Evolutionary conservation across 2,113 vertebrate species (phyloP).

Genomic region (Anarrhichthys ocellatus): DNA sequence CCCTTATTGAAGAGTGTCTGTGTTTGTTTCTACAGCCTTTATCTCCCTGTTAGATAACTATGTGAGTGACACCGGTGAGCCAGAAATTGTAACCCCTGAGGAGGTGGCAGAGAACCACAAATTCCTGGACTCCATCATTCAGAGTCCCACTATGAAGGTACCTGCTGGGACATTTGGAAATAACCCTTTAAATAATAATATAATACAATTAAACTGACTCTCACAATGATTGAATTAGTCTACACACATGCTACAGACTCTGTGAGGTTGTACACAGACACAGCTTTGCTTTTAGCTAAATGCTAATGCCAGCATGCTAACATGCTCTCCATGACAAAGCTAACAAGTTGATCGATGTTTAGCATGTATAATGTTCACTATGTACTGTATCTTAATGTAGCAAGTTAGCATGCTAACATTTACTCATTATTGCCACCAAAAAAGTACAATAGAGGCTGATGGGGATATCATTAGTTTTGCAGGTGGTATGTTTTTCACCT

Average conservation of each 20-base stretch:
- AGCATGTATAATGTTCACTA: background rate
- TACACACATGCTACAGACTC: background rate
- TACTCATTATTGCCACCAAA: background rate
- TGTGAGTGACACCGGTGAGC: constrained; percentile 83
- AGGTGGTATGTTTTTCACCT: background rate
- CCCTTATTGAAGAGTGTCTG: background rate
- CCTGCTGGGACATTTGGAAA: background rate
- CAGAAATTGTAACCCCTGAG: constrained; percentile 85
- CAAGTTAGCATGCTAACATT: background rate
- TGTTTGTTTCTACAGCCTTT: constrained; percentile 78
- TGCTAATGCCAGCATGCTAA: background rate
- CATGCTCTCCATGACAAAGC: background rate
- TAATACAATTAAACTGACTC: background rate
- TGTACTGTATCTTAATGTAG: no score
- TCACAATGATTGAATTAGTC: background rate
- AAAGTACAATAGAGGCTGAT: no score
- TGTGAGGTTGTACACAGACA: background rate
- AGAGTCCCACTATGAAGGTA: constrained; percentile 86
- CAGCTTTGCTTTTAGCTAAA: background rate
- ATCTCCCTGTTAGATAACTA: constrained; percentile 88
- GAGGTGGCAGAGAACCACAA: constrained; percentile 85
- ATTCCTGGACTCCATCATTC: constrained; percentile 83
- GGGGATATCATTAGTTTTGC: background rate
- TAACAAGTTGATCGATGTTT: background rate
- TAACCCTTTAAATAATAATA: background rate